Evolutionary conservation across 1,140 invertebrate genomes (phyloP).

Genomic region (Ooceraea biroi): DNA sequence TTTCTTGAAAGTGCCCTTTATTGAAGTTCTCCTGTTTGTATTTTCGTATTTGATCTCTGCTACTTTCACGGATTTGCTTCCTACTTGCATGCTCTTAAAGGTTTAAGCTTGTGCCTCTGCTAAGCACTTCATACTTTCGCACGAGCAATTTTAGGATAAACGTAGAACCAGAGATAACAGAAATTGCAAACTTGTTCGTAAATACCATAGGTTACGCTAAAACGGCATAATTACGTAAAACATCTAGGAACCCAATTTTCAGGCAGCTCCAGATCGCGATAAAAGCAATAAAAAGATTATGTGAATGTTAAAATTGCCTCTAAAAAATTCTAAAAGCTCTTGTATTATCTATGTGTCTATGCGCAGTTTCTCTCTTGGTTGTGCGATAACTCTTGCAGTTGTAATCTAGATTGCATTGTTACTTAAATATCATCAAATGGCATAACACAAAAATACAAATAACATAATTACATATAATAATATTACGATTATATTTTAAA

Average conservation of each 20-base stretch:
- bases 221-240: neutral
- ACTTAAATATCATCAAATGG: neutral
- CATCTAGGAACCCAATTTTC: neutral
- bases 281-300: neutral
- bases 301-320: neutral
- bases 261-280: neutral
- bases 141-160: slow-evolving; percentile 24
- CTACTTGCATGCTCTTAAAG: slow-evolving; percentile 29
- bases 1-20: slow-evolving; percentile 47
- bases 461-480: neutral
- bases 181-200: slow-evolving; percentile 11
- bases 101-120: slow-evolving; percentile 7
- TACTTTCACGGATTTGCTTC: slow-evolving; percentile 47
- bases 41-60: slow-evolving; percentile 52
- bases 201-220: neutral
- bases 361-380: neutral
- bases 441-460: too few relatives aligned
- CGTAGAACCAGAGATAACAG: slow-evolving; percentile 5
- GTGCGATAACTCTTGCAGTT: neutral
- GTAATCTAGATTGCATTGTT: neutral
- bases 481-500: neutral
- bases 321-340: neutral
- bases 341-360: neutral
- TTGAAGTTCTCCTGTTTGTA: slow-evolving; percentile 49
- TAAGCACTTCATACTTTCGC: slow-evolving; percentile 24